phyloP scores from a whole-genome alignment of 1,140 invertebrate species.

The Rhyzopertha dominica region DNA sequence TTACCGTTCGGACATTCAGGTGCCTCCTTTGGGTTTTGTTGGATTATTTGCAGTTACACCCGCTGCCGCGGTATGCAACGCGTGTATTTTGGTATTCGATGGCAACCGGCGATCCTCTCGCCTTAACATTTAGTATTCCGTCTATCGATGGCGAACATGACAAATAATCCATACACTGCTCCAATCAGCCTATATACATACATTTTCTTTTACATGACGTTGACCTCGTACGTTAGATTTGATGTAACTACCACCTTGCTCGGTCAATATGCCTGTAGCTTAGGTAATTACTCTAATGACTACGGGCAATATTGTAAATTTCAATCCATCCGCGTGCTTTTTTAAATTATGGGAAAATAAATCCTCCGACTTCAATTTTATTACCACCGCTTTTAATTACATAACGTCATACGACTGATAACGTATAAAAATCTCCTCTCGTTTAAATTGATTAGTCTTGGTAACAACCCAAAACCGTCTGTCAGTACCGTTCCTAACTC shows the following conservation, averaged over 20 bases:
- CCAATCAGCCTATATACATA: slow-evolving; percentile 29
- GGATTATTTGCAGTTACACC: too few relatives aligned
- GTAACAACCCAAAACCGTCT: too few relatives aligned
- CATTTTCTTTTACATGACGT: slow-evolving; percentile 23
- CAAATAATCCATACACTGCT: slow-evolving; percentile 20
- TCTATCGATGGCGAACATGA: slow-evolving; percentile 18
- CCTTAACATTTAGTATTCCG: slow-evolving; percentile 22
- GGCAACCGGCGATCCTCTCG: slow-evolving; percentile 8
- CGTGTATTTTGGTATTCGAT: slow-evolving; percentile 19
- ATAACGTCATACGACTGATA: too few relatives aligned
- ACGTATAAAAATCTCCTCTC: too few relatives aligned
- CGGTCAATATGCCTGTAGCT: slow-evolving; percentile 3
- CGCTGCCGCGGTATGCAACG: slow-evolving; percentile 15
- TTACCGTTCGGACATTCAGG: too few relatives aligned
- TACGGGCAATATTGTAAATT: slow-evolving; percentile 1
- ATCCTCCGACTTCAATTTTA: too few relatives aligned
- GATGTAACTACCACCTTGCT: slow-evolving; percentile 1
- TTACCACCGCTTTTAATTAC: too few relatives aligned
- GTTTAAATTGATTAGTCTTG: too few relatives aligned
- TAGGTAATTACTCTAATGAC: slow-evolving; percentile 2
- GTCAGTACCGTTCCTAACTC: too few relatives aligned
- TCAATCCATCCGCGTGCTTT: not conserved
- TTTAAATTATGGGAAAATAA: not conserved
- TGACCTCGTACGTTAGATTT: slow-evolving; percentile 22
- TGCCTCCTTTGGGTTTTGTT: too few relatives aligned